A percentile compares a stretch with the other conserved stretches of the same genome.
These are phyloP conservation scores for Pelodiscus sinensis DNA, from an alignment of 2,113 vertebrate species.

Conservation along the genomic window DNA sequence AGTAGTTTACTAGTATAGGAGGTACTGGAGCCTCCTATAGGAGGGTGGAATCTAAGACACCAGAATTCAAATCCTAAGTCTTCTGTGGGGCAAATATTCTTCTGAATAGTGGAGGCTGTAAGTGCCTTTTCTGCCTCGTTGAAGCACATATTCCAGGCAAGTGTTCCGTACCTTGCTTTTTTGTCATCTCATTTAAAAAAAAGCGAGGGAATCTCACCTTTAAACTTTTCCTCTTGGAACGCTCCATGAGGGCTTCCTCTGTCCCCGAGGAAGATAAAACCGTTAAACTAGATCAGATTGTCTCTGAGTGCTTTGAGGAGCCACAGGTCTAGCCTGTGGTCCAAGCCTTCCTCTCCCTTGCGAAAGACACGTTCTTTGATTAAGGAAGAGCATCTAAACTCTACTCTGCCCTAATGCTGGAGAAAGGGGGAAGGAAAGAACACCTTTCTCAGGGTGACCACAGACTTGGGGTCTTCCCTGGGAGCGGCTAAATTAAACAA, in stretches of 20 bases:
- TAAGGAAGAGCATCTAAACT: neutral
- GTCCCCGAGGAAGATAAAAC: neutral
- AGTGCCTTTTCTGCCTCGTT: neutral
- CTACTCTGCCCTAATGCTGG: neutral
- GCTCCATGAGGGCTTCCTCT: accelerated
- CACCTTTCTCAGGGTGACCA: too few relatives aligned
- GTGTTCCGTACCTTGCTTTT: neutral
- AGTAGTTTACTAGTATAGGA: too few relatives aligned
- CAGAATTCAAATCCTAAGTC: neutral
- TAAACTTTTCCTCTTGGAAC: neutral
- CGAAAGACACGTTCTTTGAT: accelerated
- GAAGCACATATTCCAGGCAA: neutral
- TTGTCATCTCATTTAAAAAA: too few relatives aligned
- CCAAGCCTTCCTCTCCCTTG: neutral
- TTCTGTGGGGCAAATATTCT: neutral
- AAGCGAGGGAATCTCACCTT: neutral
- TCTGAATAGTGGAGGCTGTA: neutral
- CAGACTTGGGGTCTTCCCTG: neutral
- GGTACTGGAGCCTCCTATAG: neutral
- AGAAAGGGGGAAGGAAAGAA: neutral
- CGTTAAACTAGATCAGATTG: neutral
- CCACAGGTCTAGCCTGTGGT: neutral
- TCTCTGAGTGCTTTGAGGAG: neutral
- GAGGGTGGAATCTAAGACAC: neutral
- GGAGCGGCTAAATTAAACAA: neutral